Conservation (phyloP, 2,113 vertebrate genomes). For the Diadophis punctatus region DNA sequence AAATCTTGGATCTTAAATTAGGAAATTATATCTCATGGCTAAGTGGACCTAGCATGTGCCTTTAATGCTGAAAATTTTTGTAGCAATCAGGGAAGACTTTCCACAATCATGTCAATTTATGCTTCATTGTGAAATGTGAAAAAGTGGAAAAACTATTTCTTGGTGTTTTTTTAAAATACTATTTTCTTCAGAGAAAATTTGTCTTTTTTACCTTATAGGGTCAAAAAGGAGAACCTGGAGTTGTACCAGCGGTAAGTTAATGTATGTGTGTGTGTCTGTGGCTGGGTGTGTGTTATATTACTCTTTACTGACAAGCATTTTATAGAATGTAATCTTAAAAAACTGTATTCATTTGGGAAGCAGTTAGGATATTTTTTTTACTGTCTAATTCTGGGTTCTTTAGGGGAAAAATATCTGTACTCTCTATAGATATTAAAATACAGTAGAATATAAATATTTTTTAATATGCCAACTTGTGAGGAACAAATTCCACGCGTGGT, state of each 20-base stretch:
- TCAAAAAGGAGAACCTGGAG: constrained; percentile 94
- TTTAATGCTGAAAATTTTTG: neutral
- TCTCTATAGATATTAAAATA: neutral
- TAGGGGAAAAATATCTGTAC: neutral
- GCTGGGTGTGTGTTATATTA: neutral
- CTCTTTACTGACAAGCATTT: neutral
- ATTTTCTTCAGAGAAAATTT: constrained; percentile 1
- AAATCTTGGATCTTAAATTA: neutral
- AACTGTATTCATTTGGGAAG: neutral
- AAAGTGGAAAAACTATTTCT: neutral
- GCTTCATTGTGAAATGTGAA: neutral
- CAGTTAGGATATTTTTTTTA: neutral
- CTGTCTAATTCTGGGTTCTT: neutral
- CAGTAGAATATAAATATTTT: neutral
- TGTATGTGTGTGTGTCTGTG: neutral
- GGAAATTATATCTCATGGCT: neutral
- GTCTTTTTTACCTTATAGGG: constrained; percentile 70
- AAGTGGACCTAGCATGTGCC: neutral
- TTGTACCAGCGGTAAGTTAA: constrained; percentile 86
- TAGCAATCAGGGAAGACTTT: neutral
- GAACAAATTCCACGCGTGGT: neutral
- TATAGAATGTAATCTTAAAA: neutral
- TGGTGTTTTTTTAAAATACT: neutral
- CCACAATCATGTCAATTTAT: neutral
- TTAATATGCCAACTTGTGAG: neutral